Base-by-base conservation (phyloP, 1,140 invertebrate species). In the Drosophila obscura region DNA sequence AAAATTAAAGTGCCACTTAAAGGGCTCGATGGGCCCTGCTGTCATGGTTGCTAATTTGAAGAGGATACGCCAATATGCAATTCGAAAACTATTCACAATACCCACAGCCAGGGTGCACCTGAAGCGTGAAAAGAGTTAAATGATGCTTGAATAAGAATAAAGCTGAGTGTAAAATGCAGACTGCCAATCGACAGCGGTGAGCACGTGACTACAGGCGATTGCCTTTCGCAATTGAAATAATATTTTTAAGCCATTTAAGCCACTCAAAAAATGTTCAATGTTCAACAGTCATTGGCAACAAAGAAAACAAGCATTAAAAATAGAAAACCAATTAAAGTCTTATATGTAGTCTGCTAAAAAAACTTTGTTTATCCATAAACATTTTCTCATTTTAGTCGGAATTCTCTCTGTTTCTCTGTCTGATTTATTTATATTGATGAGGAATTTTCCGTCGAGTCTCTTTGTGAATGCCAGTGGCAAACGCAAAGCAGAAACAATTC, bases 1-100 rank as follows among this genome's bases (percentile, higher is more conserved):
- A 82, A 87, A 87, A 79, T 88, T 83, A 80, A 88, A 88, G 73
- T 87, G 79, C 39, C 83, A 68, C 66, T 48, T 65, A 48, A 65
- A 48, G 28, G 56, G 51, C n/a, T 24, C 50, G n/a, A 56, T 56
- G 41, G 59, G 26, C 44, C 41, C 26, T 19, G 39, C 51, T 79
- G 56, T 43, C 51, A 31, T 31, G 56, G 16, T 28, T 44, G 46
- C 41, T 57, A 58, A 57, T 59, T 35, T 59, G 24, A 39, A 13
- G 11, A 39, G 11, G 35, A 39, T 39, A 39, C 5, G 35, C 35
- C 35, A 4, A 57, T 69, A 56, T 72, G 65, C 55, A 75, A 60
- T 58, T 35, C 39, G 64, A 50, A 39, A 73, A 79, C 46, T 73
- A 83, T 83, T 53, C 53, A 49, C 44, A 56, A 44, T 48, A 41